Percentiles rank a stretch among this genome's conserved stretches.
These are phyloP conservation scores for Piprites chloris DNA, from an alignment of 2,113 vertebrate species.

Conservation along the genomic window DNA sequence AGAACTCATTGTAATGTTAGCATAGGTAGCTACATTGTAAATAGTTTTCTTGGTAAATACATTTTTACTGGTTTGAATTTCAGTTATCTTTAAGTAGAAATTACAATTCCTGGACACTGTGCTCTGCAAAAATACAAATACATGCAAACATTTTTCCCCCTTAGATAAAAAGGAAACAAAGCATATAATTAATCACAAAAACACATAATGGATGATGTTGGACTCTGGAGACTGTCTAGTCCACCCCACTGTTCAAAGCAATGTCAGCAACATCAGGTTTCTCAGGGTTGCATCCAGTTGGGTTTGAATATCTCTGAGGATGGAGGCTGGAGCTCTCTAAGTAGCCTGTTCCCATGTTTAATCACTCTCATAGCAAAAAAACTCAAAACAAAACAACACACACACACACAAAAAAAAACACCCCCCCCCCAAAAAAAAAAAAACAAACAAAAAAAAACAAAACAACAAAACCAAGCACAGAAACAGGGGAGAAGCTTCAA, in stretches of 20 bases:
- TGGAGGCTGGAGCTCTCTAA: background rate
- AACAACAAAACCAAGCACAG: no score
- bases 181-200: background rate
- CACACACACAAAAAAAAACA: no score
- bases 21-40: background rate
- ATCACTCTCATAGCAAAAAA: background rate
- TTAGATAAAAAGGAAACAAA: background rate
- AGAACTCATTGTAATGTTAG: background rate
- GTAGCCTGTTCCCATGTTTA: background rate
- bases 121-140: background rate
- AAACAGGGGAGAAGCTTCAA: no score
- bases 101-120: background rate
- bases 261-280: background rate
- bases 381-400: no score
- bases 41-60: background rate
- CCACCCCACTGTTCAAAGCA: background rate
- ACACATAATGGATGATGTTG: background rate
- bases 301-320: background rate
- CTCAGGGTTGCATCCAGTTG: background rate
- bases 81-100: background rate
- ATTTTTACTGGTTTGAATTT: background rate
- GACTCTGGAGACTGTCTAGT: background rate
- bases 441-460: background rate
- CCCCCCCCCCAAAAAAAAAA: no score
- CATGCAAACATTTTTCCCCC: accelerated